A percentile compares a stretch with the other conserved stretches of the same genome.
Conservation (phyloP, 2,888 invertebrate species). For the Nymphalis polychloros region DNA sequence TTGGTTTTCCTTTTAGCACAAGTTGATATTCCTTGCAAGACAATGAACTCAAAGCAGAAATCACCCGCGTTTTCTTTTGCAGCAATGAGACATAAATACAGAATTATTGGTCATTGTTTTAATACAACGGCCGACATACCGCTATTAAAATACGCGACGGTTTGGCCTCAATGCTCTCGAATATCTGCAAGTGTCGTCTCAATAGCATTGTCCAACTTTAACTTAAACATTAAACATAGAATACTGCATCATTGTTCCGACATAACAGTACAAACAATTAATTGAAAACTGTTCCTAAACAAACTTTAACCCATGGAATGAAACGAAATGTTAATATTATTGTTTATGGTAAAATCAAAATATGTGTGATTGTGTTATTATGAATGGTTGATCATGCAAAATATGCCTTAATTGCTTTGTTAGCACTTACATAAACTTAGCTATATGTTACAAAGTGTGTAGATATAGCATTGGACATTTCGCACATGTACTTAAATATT, state of each 20-base stretch:
- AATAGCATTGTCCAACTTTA: constrained; percentile 46
- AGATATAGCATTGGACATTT: constrained; percentile 42
- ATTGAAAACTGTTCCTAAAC: constrained; percentile 28
- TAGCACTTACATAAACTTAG: constrained; percentile 33
- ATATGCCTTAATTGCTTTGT: constrained; percentile 23
- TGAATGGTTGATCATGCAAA: background rate
- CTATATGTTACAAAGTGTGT: constrained; percentile 2
- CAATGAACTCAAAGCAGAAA: constrained; percentile 45
- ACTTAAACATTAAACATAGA: constrained; percentile 35
- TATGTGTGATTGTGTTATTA: background rate
- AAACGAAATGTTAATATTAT: constrained; percentile 3
- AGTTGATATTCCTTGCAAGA: constrained; percentile 31
- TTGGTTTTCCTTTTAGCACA: constrained; percentile 22
- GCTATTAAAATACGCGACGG: constrained; percentile 66
- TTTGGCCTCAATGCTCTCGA: constrained; percentile 59
- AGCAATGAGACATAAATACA: constrained; percentile 68
- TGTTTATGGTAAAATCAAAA: constrained; percentile 5
- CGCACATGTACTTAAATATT: constrained; percentile 47
- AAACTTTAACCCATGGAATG: constrained; percentile 16
- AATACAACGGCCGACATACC: constrained; percentile 62
- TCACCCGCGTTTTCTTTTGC: constrained; percentile 33
- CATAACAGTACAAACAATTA: constrained; percentile 30
- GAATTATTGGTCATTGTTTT: constrained; percentile 78
- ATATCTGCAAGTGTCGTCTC: constrained; percentile 47
- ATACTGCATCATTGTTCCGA: constrained; percentile 39